Conservation (phyloP, 2,113 vertebrate species). For the Nettapus auritus region DNA sequence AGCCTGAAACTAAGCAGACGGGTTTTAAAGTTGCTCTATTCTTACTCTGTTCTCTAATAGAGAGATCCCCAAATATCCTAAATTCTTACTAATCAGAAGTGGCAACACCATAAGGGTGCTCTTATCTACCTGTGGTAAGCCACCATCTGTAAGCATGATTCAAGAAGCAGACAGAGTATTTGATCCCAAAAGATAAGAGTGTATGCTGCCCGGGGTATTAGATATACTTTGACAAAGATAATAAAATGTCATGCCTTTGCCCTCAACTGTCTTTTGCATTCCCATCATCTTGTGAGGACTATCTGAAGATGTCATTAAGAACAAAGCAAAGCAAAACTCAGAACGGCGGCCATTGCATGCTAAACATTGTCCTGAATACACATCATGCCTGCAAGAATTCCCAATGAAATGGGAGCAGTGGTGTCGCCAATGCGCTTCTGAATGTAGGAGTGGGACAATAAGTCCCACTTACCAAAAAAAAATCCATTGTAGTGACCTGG, state of each 20-base stretch:
- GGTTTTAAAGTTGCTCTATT: not conserved
- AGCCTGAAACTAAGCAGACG: not conserved
- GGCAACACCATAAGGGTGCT: not conserved
- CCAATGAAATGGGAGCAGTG: not conserved
- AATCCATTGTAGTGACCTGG: not conserved
- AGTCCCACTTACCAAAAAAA: not conserved
- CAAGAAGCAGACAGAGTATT: slow-evolving; percentile 32
- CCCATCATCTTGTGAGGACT: not conserved
- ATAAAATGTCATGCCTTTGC: slow-evolving; percentile 10
- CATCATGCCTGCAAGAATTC: not conserved
- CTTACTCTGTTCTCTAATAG: not conserved
- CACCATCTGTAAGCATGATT: not conserved
- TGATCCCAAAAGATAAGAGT: slow-evolving; percentile 22
- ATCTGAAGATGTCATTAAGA: slow-evolving; percentile 31
- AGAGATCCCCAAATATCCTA: not conserved
- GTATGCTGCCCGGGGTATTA: not conserved
- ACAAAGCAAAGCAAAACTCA: slow-evolving; percentile 27
- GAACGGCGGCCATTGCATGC: not conserved
- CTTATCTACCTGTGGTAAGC: not conserved
- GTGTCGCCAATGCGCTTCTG: not conserved
- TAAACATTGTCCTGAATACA: slow-evolving; percentile 10
- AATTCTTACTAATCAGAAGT: not conserved
- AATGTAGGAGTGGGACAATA: not conserved
- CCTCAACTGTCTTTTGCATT: slow-evolving; percentile 27
- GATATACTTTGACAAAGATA: slow-evolving; percentile 24